These are phyloP conservation scores for Drosophila dives DNA, from an alignment of 2,888 invertebrate species.

Conservation along the genomic window DNA sequence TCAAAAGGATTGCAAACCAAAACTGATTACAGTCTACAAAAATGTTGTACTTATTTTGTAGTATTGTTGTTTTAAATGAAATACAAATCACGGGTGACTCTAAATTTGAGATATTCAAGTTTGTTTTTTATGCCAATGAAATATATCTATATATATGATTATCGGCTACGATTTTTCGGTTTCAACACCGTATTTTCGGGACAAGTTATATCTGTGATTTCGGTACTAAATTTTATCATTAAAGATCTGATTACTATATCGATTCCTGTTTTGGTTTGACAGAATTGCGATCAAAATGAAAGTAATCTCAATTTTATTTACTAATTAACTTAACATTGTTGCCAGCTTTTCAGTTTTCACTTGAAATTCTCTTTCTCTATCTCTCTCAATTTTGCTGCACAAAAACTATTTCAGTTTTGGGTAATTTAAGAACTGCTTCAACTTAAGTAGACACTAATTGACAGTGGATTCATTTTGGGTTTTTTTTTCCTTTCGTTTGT, in stretches of 20 bases:
- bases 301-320: background rate
- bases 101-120: background rate
- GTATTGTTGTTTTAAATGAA: background rate
- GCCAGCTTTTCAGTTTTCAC: background rate
- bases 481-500: background rate
- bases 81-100: too few relatives aligned
- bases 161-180: background rate
- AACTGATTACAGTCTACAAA: slow-evolving; percentile 8
- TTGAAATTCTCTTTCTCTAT: background rate
- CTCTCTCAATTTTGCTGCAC: background rate
- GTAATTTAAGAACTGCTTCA: background rate
- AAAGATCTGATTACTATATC: background rate
- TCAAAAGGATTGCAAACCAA: slow-evolving; percentile 25
- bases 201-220: background rate
- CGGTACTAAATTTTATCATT: background rate
- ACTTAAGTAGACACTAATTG: slow-evolving; percentile 8
- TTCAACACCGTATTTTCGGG: background rate
- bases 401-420: slow-evolving; percentile 2
- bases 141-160: too few relatives aligned
- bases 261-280: background rate
- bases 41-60: slow-evolving; percentile 34
- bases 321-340: background rate
- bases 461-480: slow-evolving; percentile 16
- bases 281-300: background rate
- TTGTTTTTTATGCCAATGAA: background rate